These are phyloP conservation scores for Oophaga pumilio DNA, from an alignment of 2,113 vertebrate genomes.

Conservation along the genomic window DNA sequence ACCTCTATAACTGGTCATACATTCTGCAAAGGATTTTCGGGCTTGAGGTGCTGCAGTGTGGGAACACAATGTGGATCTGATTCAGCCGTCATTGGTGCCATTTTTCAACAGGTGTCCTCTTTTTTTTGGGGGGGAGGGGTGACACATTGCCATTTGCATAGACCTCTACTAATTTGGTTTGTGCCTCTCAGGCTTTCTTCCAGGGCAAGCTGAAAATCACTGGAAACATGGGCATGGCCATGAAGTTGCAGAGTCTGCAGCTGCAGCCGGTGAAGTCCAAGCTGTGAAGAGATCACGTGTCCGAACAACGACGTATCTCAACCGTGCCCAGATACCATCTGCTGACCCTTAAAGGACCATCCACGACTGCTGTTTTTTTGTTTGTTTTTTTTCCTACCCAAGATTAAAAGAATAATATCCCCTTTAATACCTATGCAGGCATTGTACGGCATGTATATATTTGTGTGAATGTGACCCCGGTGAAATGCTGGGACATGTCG, in stretches of 20 bases:
- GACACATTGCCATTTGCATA: too few species aligned
- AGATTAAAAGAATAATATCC: background rate
- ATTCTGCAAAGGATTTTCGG: too few species aligned
- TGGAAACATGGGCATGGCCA: slow-evolving; percentile 91
- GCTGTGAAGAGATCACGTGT: slow-evolving; percentile 74
- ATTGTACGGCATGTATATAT: background rate
- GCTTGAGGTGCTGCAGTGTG: too few species aligned
- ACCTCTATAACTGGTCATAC: too few species aligned
- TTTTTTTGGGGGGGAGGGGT: too few species aligned
- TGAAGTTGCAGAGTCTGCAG: slow-evolving; percentile 93
- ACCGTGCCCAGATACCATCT: background rate
- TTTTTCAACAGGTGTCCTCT: background rate
- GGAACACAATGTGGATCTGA: too few species aligned
- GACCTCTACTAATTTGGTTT: background rate
- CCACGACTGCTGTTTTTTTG: background rate
- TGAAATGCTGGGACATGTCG: background rate
- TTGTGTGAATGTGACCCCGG: background rate
- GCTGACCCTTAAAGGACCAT: background rate
- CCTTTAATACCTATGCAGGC: background rate
- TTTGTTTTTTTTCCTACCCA: background rate
- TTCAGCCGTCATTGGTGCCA: too few species aligned
- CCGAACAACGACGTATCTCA: background rate
- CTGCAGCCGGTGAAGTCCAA: slow-evolving; percentile 84
- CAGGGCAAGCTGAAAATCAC: slow-evolving; percentile 91
- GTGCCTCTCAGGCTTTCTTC: slow-evolving; percentile 82